Conservation (phyloP, 2,888 invertebrate genomes). For the Euspilapteryx auroguttella region DNA sequence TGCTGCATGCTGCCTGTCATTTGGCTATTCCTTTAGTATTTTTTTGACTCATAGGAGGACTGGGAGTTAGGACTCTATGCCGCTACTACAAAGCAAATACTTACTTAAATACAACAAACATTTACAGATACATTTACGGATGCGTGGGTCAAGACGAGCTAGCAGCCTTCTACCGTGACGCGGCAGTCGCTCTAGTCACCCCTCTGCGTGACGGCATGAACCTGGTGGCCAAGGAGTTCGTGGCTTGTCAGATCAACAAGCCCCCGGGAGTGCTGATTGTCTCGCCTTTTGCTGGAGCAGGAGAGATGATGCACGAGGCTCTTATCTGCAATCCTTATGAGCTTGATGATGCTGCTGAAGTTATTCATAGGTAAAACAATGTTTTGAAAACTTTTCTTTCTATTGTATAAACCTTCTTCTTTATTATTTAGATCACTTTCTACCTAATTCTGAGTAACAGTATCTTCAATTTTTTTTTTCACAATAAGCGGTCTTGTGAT, state of each 20-base stretch:
- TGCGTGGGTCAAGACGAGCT: conserved; percentile 85
- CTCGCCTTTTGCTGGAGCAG: conserved; percentile 90
- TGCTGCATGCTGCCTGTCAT: no score
- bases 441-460: no score
- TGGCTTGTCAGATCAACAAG: conserved; percentile 86
- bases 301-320: conserved; percentile 93
- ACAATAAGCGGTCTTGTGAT: no score
- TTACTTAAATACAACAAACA: no score
- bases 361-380: conserved; percentile 70
- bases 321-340: conserved; percentile 89
- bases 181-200: conserved; percentile 85
- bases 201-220: conserved; percentile 91
- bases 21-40: no score
- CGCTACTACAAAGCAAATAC: no score
- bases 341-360: conserved; percentile 83
- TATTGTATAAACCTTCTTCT: no score
- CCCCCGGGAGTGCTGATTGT: conserved; percentile 86
- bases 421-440: no score
- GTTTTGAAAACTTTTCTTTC: neutral
- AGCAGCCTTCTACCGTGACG: conserved; percentile 84
- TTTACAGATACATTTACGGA: conserved; percentile 75
- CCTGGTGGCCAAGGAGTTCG: conserved; percentile 89
- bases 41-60: no score
- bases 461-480: no score
- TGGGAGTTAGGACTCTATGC: no score